Conservation (phyloP, 2,113 vertebrate species). For the Hyla sarda region DNA sequence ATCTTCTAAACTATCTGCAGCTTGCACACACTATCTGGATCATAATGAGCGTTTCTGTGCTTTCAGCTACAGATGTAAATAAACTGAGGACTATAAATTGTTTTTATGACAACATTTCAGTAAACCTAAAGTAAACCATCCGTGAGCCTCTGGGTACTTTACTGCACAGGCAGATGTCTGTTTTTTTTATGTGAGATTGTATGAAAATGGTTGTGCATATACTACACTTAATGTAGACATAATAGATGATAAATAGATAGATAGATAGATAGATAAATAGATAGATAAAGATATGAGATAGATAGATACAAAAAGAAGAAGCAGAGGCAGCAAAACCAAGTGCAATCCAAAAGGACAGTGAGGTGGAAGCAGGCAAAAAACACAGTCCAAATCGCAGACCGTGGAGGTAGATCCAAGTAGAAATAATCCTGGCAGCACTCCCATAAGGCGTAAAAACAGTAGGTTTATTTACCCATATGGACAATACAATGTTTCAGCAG, state of each 20-base stretch:
- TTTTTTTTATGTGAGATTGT: neutral
- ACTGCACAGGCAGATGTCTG: neutral
- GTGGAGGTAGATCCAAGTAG: too few relatives aligned
- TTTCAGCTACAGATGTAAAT: constrained; percentile 55
- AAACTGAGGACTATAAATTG: constrained; percentile 45
- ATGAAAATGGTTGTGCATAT: neutral
- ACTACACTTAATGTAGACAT: neutral
- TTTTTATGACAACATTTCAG: constrained; percentile 54
- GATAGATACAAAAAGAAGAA: neutral
- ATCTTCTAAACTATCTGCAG: constrained; percentile 21
- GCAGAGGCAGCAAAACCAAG: too few relatives aligned
- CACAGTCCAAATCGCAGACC: too few relatives aligned
- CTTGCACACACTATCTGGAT: constrained; percentile 11
- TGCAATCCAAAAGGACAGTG: too few relatives aligned
- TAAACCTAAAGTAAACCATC: constrained; percentile 47
- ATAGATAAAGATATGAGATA: neutral
- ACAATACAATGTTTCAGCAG: too few relatives aligned
- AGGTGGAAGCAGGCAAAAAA: too few relatives aligned
- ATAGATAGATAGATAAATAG: neutral
- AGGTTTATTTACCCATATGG: too few relatives aligned
- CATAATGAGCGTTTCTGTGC: constrained; percentile 33
- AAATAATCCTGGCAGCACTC: too few relatives aligned
- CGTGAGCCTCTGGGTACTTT: constrained; percentile 40
- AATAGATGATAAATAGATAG: neutral
- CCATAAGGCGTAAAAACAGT: too few relatives aligned